phyloP scores from a whole-genome alignment of 2,113 vertebrate species.

The Thamnaconus septentrionalis region DNA sequence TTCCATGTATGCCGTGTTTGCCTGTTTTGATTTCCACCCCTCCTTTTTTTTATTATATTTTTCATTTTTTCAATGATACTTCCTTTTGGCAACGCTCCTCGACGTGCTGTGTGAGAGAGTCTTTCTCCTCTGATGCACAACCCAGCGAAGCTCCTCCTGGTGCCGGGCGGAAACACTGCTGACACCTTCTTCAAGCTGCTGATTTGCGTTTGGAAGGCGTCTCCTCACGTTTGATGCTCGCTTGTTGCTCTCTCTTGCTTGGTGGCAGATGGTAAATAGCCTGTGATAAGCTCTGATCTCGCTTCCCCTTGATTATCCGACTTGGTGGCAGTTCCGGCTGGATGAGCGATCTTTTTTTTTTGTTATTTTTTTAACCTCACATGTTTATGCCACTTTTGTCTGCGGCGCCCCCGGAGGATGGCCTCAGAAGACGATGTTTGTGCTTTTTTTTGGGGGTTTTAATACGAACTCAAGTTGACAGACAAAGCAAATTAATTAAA shows the following conservation, averaged over 20 bases:
- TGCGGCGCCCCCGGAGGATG: background rate
- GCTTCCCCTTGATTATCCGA: constrained; percentile 12
- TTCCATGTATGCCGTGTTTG: background rate
- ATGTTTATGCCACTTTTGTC: no score
- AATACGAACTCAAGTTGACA: background rate
- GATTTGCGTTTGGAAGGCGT: constrained; percentile 24
- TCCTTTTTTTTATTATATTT: constrained; percentile 40
- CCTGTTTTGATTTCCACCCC: constrained; percentile 13
- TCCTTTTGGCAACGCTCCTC: constrained; percentile 37
- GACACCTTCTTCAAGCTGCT: constrained; percentile 21
- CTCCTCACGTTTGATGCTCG: constrained; percentile 31
- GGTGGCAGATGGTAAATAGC: constrained; percentile 18
- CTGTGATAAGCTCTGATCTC: constrained; percentile 1
- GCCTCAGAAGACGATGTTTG: background rate
- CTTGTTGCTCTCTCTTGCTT: constrained; percentile 30
- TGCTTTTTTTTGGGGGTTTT: background rate
- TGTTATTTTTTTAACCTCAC: no score
- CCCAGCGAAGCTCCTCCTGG: constrained; percentile 10
- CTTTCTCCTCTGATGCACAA: background rate
- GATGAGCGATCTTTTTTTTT: background rate
- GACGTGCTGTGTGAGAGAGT: constrained; percentile 48
- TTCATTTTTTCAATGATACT: constrained; percentile 9
- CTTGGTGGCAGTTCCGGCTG: background rate
- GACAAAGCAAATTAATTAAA: background rate
- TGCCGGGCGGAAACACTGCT: constrained; percentile 15